Base-by-base conservation (phyloP, 1,140 invertebrate genomes). In the Arctopsyche grandis region DNA sequence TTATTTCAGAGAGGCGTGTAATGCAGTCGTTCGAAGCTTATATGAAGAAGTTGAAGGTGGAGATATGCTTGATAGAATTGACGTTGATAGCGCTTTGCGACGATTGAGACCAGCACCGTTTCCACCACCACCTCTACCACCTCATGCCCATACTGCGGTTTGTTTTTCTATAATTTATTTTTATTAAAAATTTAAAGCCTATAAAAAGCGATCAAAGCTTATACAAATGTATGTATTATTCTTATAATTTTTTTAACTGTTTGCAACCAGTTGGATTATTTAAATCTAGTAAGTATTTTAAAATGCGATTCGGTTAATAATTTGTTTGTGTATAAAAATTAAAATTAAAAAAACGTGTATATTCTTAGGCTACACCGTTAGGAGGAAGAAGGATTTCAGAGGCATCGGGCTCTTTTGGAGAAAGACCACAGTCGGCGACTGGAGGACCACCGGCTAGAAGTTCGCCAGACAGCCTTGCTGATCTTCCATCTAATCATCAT, bases 261-360 rank as follows among this genome's bases (percentile, higher is more conserved):
- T 52, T 74, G 22, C 43, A 9, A 58, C n/a, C 46, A 82, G 81
- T 80, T 82, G 81, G 81, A 82, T 80, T 82, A 82, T 77, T 78
- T 82, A 52, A 82, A 82, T 78, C 26, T 82, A 70, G 81, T 82
- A 82, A 82, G 81, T 78, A 58, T 19, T 69, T 69, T 38, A 38
- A 69, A 5, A 19, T 73, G 4, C 52, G 16, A 22, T 60, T 60
- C 12, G 44, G 44, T 7, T 46, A 46, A 46, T 46, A 7, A 7
- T 46, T 60, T 58, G 29, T 60, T 58, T 60, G 58, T 14, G 60
- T 75, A 26, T 69, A 26, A 26, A 7, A 26, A 69, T 19, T 66
- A 9, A 43, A 46, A 46, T 46, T 66, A 12, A n/a, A n/a, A n/a
- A n/a, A n/a, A n/a, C n/a, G n/a, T n/a, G n/a, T n/a, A n/a, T n/a